Conservation (phyloP, 1,140 invertebrate species). For the Drosophila kurseongensis region DNA sequence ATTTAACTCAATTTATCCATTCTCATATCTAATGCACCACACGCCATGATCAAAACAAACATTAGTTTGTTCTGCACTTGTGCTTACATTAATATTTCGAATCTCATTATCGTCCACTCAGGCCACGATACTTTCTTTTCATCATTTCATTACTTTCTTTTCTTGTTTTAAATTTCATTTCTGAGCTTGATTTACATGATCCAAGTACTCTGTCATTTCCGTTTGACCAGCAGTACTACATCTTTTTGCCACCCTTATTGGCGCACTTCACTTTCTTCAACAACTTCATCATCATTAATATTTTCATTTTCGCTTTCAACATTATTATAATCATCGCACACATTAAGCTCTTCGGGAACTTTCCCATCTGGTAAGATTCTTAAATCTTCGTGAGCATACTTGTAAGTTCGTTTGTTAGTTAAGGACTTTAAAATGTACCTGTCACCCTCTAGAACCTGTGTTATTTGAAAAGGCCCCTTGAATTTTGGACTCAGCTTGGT, state of each 20-base stretch:
- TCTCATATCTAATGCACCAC: constrained; percentile 21
- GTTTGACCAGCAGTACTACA: neutral
- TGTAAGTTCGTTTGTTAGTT: constrained; percentile 2
- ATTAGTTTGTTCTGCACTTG: constrained; percentile 34
- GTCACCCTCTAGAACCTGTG: neutral
- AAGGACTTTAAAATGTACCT: constrained; percentile 8
- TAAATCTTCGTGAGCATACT: too few species aligned
- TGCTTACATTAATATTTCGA: constrained; percentile 21
- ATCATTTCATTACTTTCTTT: too few species aligned
- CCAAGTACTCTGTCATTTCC: neutral
- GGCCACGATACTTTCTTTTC: neutral
- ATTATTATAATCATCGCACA: constrained; percentile 16
- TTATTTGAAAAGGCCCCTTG: too few species aligned
- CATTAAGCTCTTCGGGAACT: constrained; percentile 9
- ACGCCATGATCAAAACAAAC: constrained; percentile 45
- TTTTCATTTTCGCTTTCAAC: neutral
- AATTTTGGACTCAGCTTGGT: too few species aligned
- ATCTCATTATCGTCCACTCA: neutral
- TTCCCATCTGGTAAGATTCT: too few species aligned
- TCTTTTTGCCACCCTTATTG: neutral
- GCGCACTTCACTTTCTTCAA: constrained; percentile 1
- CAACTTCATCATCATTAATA: neutral
- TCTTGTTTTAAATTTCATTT: too few species aligned
- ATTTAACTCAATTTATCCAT: neutral
- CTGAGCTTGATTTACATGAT: too few species aligned